phyloP scores from a whole-genome alignment of 2,797 vertebrate species.

The Prionace glauca region DNA sequence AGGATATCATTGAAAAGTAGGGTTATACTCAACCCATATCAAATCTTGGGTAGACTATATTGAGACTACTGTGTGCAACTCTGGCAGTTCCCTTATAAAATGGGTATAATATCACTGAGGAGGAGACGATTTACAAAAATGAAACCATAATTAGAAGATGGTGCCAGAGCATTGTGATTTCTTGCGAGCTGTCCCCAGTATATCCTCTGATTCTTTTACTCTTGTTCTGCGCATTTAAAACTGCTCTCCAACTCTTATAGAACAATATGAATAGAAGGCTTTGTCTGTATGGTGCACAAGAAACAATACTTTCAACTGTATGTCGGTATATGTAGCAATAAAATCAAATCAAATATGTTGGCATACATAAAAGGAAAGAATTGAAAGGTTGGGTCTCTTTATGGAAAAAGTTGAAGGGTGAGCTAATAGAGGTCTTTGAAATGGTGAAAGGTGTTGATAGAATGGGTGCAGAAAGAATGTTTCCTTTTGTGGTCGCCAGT shows the following conservation, averaged over 20 bases:
- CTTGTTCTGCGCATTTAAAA: too few relatives aligned
- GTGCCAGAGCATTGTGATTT: too few relatives aligned
- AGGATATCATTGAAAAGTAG: not conserved
- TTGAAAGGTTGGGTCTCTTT: not conserved
- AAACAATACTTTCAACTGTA: too few relatives aligned
- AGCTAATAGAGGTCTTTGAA: not conserved
- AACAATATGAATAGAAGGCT: too few relatives aligned
- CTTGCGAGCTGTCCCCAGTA: too few relatives aligned
- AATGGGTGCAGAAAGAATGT: not conserved
- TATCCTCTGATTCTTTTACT: too few relatives aligned
- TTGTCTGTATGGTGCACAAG: too few relatives aligned
- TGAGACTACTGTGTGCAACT: not conserved
- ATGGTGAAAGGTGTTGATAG: not conserved
- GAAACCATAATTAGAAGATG: not conserved
- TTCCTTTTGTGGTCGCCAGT: not conserved
- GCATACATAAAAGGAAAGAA: not conserved
- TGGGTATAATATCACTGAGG: not conserved
- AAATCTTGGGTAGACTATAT: not conserved
- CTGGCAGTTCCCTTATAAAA: not conserved
- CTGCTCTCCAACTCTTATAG: too few relatives aligned
- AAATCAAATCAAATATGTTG: not conserved
- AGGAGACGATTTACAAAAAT: not conserved
- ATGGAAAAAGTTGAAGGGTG: not conserved
- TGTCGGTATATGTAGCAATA: too few relatives aligned
- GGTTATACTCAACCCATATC: not conserved